Conservation (phyloP, 2,113 vertebrate genomes). For the Sinocyclocheilus anshuiensis region DNA sequence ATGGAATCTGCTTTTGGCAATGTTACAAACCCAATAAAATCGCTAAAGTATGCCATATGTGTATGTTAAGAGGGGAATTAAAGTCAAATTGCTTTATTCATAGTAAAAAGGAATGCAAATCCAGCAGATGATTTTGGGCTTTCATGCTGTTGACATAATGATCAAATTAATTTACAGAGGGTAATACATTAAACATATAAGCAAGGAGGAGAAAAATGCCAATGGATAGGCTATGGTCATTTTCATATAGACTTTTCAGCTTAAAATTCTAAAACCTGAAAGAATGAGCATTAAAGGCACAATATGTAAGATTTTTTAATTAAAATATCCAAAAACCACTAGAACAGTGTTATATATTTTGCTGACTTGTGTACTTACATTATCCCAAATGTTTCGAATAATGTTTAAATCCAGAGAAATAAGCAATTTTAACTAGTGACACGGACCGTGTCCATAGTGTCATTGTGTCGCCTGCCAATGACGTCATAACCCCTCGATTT, state of each 20-base stretch:
- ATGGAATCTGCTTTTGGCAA: slow-evolving; percentile 73
- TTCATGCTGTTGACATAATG: not conserved
- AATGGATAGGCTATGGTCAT: not conserved
- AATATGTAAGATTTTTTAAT: too few relatives aligned
- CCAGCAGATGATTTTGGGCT: slow-evolving; percentile 3
- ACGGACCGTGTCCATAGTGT: too few relatives aligned
- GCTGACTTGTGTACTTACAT: too few relatives aligned
- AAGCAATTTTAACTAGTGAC: too few relatives aligned
- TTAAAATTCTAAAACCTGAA: not conserved
- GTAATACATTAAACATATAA: not conserved
- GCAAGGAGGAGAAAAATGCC: not conserved
- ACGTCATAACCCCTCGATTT: too few relatives aligned
- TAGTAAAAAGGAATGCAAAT: slow-evolving; percentile 1
- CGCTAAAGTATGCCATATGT: slow-evolving; percentile 35
- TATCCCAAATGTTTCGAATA: too few relatives aligned
- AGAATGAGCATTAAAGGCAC: too few relatives aligned
- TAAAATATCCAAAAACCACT: too few relatives aligned
- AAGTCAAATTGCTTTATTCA: slow-evolving; percentile 22
- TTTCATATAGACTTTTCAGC: not conserved
- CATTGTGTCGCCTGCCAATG: too few relatives aligned
- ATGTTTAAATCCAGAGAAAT: too few relatives aligned
- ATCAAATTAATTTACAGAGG: slow-evolving; percentile 1
- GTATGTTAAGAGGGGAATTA: slow-evolving; percentile 42
- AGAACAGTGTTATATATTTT: too few relatives aligned
- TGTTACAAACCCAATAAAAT: slow-evolving; percentile 66